Evolutionary conservation across 2,113 vertebrate species (phyloP), one percentile per base, ranked within the genome.

Genomic region (Sebastes schlegelii): DNA sequence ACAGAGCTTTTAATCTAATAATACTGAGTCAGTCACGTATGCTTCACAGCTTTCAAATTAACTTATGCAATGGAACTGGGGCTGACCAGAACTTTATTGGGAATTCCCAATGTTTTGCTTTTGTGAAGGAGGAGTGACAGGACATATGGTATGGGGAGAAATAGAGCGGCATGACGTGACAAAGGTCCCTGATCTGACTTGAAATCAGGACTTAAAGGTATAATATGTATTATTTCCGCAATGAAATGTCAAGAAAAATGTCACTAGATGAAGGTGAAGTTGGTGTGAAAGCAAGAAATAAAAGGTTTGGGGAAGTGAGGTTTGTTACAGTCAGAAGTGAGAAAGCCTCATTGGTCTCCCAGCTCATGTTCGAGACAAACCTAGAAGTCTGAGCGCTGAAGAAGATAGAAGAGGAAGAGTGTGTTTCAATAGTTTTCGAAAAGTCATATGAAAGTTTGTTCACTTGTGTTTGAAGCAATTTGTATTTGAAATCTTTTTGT

Each of bases 331-430:
- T 58, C 34, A 52, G 64, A 64, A n/a, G 16, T 51, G 21, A 43
- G 42, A 21, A 61, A 48, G 63, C 46, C 11, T 63, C 2, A 75
- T 73, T 67, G 74, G 86, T 79, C 78, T 58, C 2, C 2, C 60
- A 43, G 63, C 45, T 86, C 65, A 55, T 54, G 46, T 74, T 83
- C 40, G 12, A 34, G 34, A 34, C 5, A 42, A 19, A 84, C 34
- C 34, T 4, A 9, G 16, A 46, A 13, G 11, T 68, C 63, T 66
- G 17, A 64, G 67, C 42, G 34, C 1, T 23, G 46, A 48, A 40
- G 5, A 60, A 1, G 14, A 23, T 46, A 9, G 2, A 6, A 0
- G 8, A 46, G 4, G 10, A 8, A 76, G 21, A 55, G 19, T 51
- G 46, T 6, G 8, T 45, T 26, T 60, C 57, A 70, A 40, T 11